A percentile compares a stretch with the other conserved stretches of the same genome.
Conservation (phyloP, 2,888 invertebrate species). For the Drosophila hawaiiensis region DNA sequence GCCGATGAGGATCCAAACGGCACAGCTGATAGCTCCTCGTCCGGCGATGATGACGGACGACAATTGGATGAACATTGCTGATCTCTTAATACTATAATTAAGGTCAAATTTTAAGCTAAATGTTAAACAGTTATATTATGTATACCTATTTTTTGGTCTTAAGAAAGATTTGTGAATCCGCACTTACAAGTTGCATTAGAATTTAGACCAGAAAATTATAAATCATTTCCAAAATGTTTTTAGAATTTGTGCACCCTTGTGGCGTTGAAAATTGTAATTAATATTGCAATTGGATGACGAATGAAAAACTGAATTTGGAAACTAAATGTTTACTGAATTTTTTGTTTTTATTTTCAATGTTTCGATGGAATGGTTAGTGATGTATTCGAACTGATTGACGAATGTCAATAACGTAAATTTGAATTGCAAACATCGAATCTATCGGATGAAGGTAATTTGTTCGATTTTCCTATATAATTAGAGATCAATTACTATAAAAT, state of each 20-base stretch:
- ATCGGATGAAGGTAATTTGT: background rate
- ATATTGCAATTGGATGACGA: background rate
- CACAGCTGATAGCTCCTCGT: background rate
- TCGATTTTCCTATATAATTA: background rate
- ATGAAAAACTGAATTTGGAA: background rate
- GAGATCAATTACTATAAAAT: background rate
- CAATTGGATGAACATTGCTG: background rate
- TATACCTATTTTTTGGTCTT: background rate
- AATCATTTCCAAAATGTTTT: background rate
- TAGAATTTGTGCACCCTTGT: background rate
- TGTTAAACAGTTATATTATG: background rate
- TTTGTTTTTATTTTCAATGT: background rate
- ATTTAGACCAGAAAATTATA: background rate
- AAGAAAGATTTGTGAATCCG: background rate
- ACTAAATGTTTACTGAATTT: background rate
- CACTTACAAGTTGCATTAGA: background rate
- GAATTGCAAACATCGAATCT: background rate
- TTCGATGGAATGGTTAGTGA: background rate
- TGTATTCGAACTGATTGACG: background rate
- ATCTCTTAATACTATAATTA: background rate
- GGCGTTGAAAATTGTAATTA: background rate
- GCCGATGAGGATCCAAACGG: constrained; percentile 11
- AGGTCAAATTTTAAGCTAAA: background rate
- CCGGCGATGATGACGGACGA: background rate
- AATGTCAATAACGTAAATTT: background rate